These are phyloP conservation scores for Thumatha senex DNA, from an alignment of 2,888 invertebrate genomes.

Conservation along the genomic window DNA sequence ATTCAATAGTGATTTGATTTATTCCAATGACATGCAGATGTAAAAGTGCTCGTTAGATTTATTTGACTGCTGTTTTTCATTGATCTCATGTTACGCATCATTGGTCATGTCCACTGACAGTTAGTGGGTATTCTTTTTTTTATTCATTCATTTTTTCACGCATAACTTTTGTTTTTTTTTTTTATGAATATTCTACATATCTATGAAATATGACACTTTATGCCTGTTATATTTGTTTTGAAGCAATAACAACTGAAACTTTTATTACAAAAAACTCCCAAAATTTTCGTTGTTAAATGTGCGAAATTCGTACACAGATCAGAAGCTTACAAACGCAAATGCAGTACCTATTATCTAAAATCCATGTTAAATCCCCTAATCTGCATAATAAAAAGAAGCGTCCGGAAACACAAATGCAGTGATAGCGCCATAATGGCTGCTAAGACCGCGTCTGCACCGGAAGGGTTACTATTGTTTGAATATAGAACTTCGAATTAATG, in stretches of 20 bases:
- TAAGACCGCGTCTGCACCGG: slow-evolving; percentile 56
- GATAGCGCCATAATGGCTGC: slow-evolving; percentile 68
- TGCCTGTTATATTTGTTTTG: too few species aligned
- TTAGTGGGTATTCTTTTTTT: slow-evolving; percentile 68
- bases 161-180: too few species aligned
- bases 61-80: slow-evolving; percentile 80
- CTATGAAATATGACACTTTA: too few species aligned
- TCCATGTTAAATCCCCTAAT: slow-evolving; percentile 74
- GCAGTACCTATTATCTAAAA: slow-evolving; percentile 57
- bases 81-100: slow-evolving; percentile 75
- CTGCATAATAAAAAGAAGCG: slow-evolving; percentile 80
- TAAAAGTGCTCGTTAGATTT: slow-evolving; percentile 80
- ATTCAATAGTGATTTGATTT: slow-evolving; percentile 83
- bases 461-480: slow-evolving; percentile 78
- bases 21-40: slow-evolving; percentile 83
- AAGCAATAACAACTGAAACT: slow-evolving; percentile 28
- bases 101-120: slow-evolving; percentile 79
- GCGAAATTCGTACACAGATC: slow-evolving; percentile 36
- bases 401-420: slow-evolving; percentile 71
- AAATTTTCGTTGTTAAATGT: slow-evolving; percentile 29
- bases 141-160: not conserved
- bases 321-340: slow-evolving; percentile 43
- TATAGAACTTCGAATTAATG: slow-evolving; percentile 79
- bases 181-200: too few species aligned
- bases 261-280: slow-evolving; percentile 10